Base-by-base conservation (phyloP, 1,140 invertebrate species). In the Leptopilina boulardi region DNA sequence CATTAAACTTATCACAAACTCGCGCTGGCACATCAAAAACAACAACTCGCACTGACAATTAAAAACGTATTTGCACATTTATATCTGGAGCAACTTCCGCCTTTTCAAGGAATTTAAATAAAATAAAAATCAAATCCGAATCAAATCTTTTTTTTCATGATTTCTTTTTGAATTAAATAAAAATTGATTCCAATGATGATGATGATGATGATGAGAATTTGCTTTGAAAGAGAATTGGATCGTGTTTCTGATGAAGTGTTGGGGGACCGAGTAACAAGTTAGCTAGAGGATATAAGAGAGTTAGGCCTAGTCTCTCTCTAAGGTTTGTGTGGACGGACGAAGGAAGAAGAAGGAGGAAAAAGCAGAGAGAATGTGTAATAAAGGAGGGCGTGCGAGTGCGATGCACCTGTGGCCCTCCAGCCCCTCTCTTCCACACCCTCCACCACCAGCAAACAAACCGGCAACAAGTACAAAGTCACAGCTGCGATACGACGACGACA, bases 391-490 rank as follows among this genome's bases (percentile, higher is more conserved):
- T 84, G 80, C 75, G 80, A 85, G 85, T 87, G 74, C 85, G 85
- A 87, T 86, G 87, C 87, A 89, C 86, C 87, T 89, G 86, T 86
- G 78, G 78, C 74, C 74, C 81, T 80, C 79, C 77, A 54, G 54
- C 10, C 51, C 71, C 70, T 74, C 78, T 76, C 72, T 70, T 11
- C 44, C 59, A 42, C 74, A 73, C 73, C 74, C 73, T 51, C 59
- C 75, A 19, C 54, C 71, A 30, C 51, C 71, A 66, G 59, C 59
- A 66, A 66, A 66, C 59, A 51, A 38, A 30, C 59, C 59, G 59
- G 59, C 59, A 66, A 66, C 59, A 66, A 66, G 26, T 66, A 66
- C 59, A 66, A 66, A 66, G 23, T 66, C 59, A 66, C 59, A 66
- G 59, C 59, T 66, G 59, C 59, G 59, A 34, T 66, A 26, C 59